Conservation (phyloP, 1,140 invertebrate genomes). For the Trissolcus basalis region DNA sequence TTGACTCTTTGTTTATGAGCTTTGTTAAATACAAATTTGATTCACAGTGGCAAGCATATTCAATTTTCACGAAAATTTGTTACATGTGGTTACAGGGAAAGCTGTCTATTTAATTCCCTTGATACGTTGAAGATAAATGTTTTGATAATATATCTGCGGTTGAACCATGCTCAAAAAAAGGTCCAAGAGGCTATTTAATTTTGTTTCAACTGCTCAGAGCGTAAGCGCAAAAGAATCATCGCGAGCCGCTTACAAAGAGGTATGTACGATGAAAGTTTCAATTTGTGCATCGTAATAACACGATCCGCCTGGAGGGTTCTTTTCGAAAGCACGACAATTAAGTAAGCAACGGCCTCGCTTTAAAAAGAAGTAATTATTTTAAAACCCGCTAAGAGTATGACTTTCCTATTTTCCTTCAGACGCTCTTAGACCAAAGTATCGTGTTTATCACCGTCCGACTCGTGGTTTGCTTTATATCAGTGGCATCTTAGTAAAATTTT, state of each 20-base stretch:
- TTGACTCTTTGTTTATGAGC: too few species aligned
- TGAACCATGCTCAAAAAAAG: too few species aligned
- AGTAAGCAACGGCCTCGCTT: conserved; percentile 40
- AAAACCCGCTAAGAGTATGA: conserved; percentile 36
- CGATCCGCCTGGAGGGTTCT: conserved; percentile 48
- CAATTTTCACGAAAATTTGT: too few species aligned
- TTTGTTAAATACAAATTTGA: too few species aligned
- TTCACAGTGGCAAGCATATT: conserved; percentile 7
- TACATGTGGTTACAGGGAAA: too few species aligned
- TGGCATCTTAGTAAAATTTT: too few species aligned
- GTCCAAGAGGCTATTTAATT: conserved; percentile 14
- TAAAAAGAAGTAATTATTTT: conserved; percentile 45
- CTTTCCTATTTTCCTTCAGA: conserved; percentile 25
- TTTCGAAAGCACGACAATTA: conserved; percentile 51
- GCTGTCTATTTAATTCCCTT: too few species aligned
- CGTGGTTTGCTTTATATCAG: too few species aligned
- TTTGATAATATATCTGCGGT: too few species aligned
- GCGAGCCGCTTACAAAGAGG: conserved; percentile 33
- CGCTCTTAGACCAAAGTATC: conserved; percentile 24
- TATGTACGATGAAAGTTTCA: conserved; percentile 44
- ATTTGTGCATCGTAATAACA: conserved; percentile 49
- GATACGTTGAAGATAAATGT: too few species aligned
- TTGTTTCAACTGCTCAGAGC: neutral
- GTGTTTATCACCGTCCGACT: conserved; percentile 8
- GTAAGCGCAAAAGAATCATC: conserved; percentile 26